phyloP scores from a whole-genome alignment of 2,888 invertebrate species.

The Chouioia cunea region DNA sequence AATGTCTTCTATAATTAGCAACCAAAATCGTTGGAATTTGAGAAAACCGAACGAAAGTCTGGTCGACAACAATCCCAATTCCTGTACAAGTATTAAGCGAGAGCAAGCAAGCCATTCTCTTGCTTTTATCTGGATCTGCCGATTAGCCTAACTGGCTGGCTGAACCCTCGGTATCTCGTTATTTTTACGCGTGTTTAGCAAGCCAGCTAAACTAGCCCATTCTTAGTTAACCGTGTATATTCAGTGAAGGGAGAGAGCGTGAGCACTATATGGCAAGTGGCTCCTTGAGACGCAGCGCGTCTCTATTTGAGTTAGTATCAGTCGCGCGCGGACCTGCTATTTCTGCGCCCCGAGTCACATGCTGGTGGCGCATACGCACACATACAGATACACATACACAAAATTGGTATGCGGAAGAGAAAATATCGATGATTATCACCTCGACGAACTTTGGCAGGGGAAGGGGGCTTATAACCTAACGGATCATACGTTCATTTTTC shows the following conservation, averaged over 20 bases:
- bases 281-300: slow-evolving; percentile 15
- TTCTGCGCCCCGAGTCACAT: slow-evolving; percentile 38
- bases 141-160: not conserved
- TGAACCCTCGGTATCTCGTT: not conserved
- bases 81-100: not conserved
- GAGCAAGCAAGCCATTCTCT: slow-evolving; percentile 5
- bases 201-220: not conserved
- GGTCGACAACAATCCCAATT: slow-evolving; percentile 6
- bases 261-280: no score
- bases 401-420: slow-evolving; percentile 66
- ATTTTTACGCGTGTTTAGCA: slow-evolving; percentile 18
- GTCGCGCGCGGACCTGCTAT: slow-evolving; percentile 35
- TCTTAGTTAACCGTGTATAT: no score
- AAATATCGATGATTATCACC: slow-evolving; percentile 66
- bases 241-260: no score
- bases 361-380: slow-evolving; percentile 51
- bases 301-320: slow-evolving; percentile 31
- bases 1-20: no score
- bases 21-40: not conserved
- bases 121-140: not conserved
- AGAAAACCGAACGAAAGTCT: slow-evolving; percentile 1
- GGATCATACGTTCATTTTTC: slow-evolving; percentile 10
- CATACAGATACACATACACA: slow-evolving; percentile 53
- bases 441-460: slow-evolving; percentile 1
- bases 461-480: slow-evolving; percentile 29